Evolutionary conservation across 1,140 invertebrate genomes (phyloP), one percentile per base, ranked within the genome.

Genomic region (Magallana ariakensis): DNA sequence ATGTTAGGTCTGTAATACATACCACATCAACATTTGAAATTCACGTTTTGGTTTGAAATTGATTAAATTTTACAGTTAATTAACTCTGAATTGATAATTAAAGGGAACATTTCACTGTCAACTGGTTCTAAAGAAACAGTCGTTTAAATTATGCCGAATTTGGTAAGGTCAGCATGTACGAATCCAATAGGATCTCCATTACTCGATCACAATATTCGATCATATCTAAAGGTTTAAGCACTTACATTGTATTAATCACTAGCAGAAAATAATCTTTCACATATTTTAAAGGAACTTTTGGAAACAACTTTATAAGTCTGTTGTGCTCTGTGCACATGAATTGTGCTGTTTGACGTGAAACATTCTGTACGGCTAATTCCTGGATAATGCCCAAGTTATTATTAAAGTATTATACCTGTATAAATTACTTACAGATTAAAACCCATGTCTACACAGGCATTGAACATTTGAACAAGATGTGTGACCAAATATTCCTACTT

Each of bases 261-360:
- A 75, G 66, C 66, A 75, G 19, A 75, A 75, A 75, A 75, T 75
- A 75, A 75, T 75, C 66, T 75, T 75, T 26, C 66, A 75, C 26
- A 75, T 26, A 10, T 10, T 75, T 75, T 75, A 75, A 26, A 75
- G 66, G 66, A 75, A 75, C 66, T 75, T 75, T 75, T 75, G 66
- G 19, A 75, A 75, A 75, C 66, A 33, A 75, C 66, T 75, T 75
- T 75, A 75, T 75, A 13, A 75, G 66, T 19, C 66, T 75, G 66
- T 75, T 75, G 66, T 75, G 66, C 66, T 75, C 33, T 75, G 66
- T 75, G 66, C 66, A 75, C 66, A 75, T 75, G 66, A 75, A 75
- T 33, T 75, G 66, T 75, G 66, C 11, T 60, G 66, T 75, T 75
- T 75, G 66, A 75, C 66, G 66, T 26, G 33, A 46, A 60, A 75